Conservation (phyloP, 2,113 vertebrate species). For the Pituophis catenifer region DNA sequence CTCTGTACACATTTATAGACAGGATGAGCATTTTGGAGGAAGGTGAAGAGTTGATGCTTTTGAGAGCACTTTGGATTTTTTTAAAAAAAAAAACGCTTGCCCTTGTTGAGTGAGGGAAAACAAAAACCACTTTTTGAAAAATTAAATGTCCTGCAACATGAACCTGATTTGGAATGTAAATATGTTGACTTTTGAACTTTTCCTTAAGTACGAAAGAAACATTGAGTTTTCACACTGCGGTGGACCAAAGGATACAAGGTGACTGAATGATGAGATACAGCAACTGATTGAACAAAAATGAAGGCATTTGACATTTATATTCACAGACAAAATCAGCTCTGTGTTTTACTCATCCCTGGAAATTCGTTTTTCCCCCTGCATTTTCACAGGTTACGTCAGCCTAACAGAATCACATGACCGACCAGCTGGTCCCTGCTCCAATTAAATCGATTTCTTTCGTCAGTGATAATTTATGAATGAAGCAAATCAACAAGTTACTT, state of each 20-base stretch:
- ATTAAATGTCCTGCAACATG: constrained; percentile 45
- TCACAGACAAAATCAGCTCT: not conserved
- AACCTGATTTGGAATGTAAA: constrained; percentile 1
- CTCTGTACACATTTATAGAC: constrained; percentile 55
- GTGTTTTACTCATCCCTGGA: not conserved
- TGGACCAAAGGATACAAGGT: not conserved
- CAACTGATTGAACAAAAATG: not conserved
- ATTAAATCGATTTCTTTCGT: not conserved
- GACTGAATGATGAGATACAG: not conserved
- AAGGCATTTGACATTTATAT: not conserved
- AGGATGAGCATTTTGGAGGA: constrained; percentile 33
- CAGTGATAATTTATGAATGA: not conserved
- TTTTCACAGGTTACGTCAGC: not conserved
- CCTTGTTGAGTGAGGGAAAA: constrained; percentile 19
- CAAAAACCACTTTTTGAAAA: not conserved
- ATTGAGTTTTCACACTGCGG: not conserved
- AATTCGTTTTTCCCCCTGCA: not conserved
- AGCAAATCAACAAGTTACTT: not conserved
- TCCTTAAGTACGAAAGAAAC: not conserved
- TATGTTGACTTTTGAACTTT: not conserved
- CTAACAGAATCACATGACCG: not conserved
- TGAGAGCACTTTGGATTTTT: constrained; percentile 40
- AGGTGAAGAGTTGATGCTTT: not conserved
- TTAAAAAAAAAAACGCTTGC: constrained; percentile 20
- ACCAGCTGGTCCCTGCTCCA: not conserved